These are phyloP conservation scores for Pammene fasciana DNA, from an alignment of 2,888 invertebrate species.

Conservation along the genomic window DNA sequence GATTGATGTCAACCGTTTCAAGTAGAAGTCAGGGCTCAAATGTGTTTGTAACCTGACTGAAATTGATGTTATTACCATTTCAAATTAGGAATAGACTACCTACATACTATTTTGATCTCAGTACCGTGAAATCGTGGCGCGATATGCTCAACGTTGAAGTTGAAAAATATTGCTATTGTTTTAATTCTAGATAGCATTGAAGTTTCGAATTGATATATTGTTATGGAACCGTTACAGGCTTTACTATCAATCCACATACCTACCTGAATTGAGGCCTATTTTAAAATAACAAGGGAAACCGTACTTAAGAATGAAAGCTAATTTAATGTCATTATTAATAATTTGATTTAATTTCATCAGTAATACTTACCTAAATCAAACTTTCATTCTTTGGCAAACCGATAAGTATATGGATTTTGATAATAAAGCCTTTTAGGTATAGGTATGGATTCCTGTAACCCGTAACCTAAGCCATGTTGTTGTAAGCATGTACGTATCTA, in stretches of 20 bases:
- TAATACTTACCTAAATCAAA: background rate
- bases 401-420: background rate
- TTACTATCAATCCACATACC: slow-evolving; percentile 27
- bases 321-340: background rate
- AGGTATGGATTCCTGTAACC: slow-evolving; percentile 21
- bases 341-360: too few species aligned
- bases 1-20: slow-evolving; percentile 37
- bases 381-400: background rate
- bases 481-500: slow-evolving; percentile 33
- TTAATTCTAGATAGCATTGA: slow-evolving; percentile 35
- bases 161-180: slow-evolving; percentile 32
- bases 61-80: slow-evolving; percentile 32
- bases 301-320: background rate
- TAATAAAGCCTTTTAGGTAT: slow-evolving; percentile 25
- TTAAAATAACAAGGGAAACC: background rate
- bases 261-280: background rate
- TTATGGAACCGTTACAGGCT: slow-evolving; percentile 28
- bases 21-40: slow-evolving; percentile 35
- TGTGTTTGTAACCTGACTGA: slow-evolving; percentile 30
- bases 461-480: slow-evolving; percentile 38
- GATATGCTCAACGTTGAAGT: slow-evolving; percentile 35
- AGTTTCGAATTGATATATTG: slow-evolving; percentile 38
- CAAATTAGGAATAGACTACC: slow-evolving; percentile 17
- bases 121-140: slow-evolving; percentile 8
- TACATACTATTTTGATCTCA: slow-evolving; percentile 19